Evolutionary conservation across 1,140 invertebrate species (phyloP), one percentile per base, ranked within the genome.

Genomic region (Drosophila suzukii): DNA sequence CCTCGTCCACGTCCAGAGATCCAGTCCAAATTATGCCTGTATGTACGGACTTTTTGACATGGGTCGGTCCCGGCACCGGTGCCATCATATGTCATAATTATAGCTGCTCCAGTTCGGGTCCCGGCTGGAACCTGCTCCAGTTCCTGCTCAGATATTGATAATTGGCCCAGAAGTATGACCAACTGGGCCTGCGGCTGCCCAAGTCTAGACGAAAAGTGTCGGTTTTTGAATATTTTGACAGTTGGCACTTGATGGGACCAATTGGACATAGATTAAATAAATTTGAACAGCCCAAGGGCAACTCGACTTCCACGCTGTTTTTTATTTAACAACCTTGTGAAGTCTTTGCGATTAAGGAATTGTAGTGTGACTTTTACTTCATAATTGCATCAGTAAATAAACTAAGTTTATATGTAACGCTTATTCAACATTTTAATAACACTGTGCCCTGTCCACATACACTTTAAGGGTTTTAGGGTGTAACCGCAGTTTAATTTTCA

Each of bases 1-100:
- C 56, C 53, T 84, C 66, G 62, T 72, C 71, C 55, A 60, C 43
- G 50, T 78, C 59, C 53, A 34, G 39, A 43, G 34, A 13, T 32
- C 10, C 55, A 36, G 24, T 53, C 47, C 60, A 80, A 80, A 80
- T 80, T 84, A 78, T 82, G 57, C 57, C 68, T 58, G 46, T 61
- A 54, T 50, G 68, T 72, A 27, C 24, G 56, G 24, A 60, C 72
- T 61, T 70, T 78, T 89, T 88, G 84, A 88, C 68, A 89, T 74
- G 84, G 84, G 84, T 88, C 58, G 56, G 36, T 43, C 51, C 46
- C 24, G 17, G 34, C 50, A 24, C 41, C 62, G 36, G 62, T 68
- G 75, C 66, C 72, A 54, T 83, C 83, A 88, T 65, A 79, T 88
- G 84, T 88, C 84, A 88, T 88, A 88, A 88, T 88, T 88, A 88